These are phyloP conservation scores for Hydrozoanthus tunicans DNA, from an alignment of 64 coral and sea anemone genomes.

Conservation along the genomic window DNA sequence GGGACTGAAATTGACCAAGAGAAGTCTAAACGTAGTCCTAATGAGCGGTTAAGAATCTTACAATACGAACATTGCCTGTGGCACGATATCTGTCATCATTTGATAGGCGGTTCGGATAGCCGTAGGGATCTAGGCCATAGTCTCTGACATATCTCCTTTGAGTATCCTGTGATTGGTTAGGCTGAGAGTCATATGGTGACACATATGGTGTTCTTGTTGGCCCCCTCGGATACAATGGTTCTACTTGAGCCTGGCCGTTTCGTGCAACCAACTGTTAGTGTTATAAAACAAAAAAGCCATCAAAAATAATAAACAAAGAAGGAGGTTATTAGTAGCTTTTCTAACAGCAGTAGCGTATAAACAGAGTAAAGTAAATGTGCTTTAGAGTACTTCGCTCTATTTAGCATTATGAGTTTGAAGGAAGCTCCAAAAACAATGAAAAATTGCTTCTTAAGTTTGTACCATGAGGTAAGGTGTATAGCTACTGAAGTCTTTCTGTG, in stretches of 20 bases:
- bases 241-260: not conserved
- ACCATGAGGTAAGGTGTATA: too few species aligned
- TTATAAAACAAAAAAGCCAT: not conserved
- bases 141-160: not conserved
- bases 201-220: not conserved
- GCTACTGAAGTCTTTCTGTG: too few species aligned
- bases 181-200: not conserved
- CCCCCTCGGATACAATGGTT: conserved; percentile 2
- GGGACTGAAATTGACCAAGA: too few species aligned
- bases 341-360: too few species aligned
- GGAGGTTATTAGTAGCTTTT: too few species aligned
- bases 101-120: not conserved
- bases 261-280: not conserved
- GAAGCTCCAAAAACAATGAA: not conserved
- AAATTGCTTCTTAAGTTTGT: not conserved
- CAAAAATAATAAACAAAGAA: not conserved
- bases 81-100: not conserved
- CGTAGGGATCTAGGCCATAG: not conserved
- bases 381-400: too few species aligned
- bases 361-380: too few species aligned
- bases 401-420: too few species aligned
- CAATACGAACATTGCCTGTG: not conserved
- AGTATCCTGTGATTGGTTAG: not conserved
- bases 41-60: not conserved
- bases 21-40: not conserved